A percentile compares a stretch with the other conserved stretches of the same genome.
phyloP scores from a whole-genome alignment of 1,140 invertebrate species.

The Coenobita brevimanus region DNA sequence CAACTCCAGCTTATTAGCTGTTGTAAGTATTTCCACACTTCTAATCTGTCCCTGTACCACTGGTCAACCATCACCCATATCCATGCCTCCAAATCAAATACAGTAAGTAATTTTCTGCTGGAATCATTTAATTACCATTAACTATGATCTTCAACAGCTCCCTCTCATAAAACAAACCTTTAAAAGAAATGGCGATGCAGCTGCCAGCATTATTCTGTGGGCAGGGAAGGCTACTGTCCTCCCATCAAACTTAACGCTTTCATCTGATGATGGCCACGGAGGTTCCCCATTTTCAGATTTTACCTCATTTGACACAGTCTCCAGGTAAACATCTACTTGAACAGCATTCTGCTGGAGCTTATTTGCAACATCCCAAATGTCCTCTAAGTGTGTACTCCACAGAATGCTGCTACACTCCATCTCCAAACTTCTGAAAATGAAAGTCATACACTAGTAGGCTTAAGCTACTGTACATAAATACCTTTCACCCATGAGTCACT shows the following conservation, averaged over 20 bases:
- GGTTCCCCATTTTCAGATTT: too few species aligned
- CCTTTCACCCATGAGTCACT: too few species aligned
- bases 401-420: neutral
- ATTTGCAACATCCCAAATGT: conserved; percentile 22
- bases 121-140: neutral
- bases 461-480: too few species aligned
- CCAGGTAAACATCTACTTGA: conserved; percentile 27
- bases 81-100: too few species aligned
- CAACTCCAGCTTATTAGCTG: too few species aligned
- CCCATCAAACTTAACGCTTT: neutral
- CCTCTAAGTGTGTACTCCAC: neutral
- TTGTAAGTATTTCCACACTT: too few species aligned
- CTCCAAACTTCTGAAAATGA: neutral
- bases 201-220: conserved; percentile 24
- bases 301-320: neutral
- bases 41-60: too few species aligned
- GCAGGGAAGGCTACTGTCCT: neutral
- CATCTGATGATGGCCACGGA: too few species aligned
- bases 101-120: too few species aligned
- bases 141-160: neutral
- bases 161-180: neutral
- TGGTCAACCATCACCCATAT: too few species aligned
- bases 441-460: too few species aligned
- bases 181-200: conserved; percentile 18
- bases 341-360: conserved; percentile 15